Evolutionary conservation across 2,888 invertebrate species (phyloP), one percentile per base, ranked within the genome.

Genomic region (Amphimallon solstitiale): DNA sequence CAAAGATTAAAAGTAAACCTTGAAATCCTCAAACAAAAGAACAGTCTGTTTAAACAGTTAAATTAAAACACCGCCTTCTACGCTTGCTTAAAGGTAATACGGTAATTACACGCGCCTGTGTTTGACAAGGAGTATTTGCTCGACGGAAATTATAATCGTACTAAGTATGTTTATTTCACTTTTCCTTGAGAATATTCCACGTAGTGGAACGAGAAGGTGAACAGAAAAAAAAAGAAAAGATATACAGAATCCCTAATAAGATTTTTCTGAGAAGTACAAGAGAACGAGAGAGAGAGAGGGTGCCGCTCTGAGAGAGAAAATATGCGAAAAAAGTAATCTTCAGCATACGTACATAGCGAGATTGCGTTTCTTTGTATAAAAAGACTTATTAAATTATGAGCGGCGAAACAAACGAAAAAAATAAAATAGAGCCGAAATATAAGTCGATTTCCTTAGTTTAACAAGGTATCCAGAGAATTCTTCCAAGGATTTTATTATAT

Each of bases 51-150:
- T 66, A 62, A 66, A 66, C 66, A 62, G 60, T 56, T 51, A 51
- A 66, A 66, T 66, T 66, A 66, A 66, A 66, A 62, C 52, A 66
- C 62, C 62, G 62, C 34, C 60, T 34, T 43, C 45, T 52, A 49
- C 56, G 43, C 45, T 43, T 19, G 49, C 61, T 65, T 51, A 40
- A 59, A 65, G 65, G 65, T 61, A 65, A 65, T 65, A 65, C 65
- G 65, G 61, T 60, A 51, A 65, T 61, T 65, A 60, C 61, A 60
- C 43, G 38, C 23, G 51, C 43, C 60, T 65, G 65, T 60, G 23
- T 54, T 56, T 64, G 64, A 56, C 64, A 48, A 56, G 56, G 46
- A 56, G 52, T 49, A 45, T 48, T 62, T 62, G 17, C 62, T 19
- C 48, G 56, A 38, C 46, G 54, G 45, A 64, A 64, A 64, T 64